These are phyloP conservation scores for Ypsolopha sequella DNA, from an alignment of 2,888 invertebrate genomes.

Conservation along the genomic window DNA sequence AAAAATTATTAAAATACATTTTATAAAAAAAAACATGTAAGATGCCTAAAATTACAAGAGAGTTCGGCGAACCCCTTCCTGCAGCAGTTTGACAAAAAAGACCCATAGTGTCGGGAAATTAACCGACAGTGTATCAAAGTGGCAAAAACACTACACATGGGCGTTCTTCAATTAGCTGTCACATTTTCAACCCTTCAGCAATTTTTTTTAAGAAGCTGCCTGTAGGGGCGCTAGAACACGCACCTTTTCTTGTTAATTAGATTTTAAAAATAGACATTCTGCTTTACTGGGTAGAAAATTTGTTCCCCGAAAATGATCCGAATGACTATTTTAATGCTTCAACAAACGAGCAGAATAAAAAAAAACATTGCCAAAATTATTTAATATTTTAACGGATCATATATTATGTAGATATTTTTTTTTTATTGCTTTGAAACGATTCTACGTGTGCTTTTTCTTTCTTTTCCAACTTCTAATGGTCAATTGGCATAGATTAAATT, in stretches of 20 bases:
- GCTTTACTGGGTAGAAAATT: neutral
- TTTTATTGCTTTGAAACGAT: too few species aligned
- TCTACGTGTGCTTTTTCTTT: too few species aligned
- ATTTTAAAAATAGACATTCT: slow-evolving; percentile 10
- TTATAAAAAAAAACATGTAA: neutral
- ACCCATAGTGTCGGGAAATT: slow-evolving; percentile 48
- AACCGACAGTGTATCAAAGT: slow-evolving; percentile 37
- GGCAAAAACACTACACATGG: slow-evolving; percentile 64
- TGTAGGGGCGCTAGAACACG: slow-evolving; percentile 15
- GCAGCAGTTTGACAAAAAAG: neutral
- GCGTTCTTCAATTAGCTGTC: slow-evolving; percentile 69
- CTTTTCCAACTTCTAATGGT: too few species aligned
- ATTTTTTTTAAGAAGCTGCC: slow-evolving; percentile 29
- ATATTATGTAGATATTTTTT: too few species aligned
- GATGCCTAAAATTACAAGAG: slow-evolving; percentile 23
- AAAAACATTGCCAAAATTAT: too few species aligned
- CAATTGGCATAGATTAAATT: too few species aligned
- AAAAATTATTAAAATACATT: neutral
- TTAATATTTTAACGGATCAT: too few species aligned
- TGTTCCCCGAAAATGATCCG: too few species aligned
- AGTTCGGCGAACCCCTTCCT: slow-evolving; percentile 3
- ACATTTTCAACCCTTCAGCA: slow-evolving; percentile 58
- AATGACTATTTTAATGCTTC: too few species aligned
- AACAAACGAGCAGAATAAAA: too few species aligned
- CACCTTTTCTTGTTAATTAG: slow-evolving; percentile 8